Evolutionary conservation across 1,140 invertebrate species (phyloP).

Genomic region (Heliconius congener): DNA sequence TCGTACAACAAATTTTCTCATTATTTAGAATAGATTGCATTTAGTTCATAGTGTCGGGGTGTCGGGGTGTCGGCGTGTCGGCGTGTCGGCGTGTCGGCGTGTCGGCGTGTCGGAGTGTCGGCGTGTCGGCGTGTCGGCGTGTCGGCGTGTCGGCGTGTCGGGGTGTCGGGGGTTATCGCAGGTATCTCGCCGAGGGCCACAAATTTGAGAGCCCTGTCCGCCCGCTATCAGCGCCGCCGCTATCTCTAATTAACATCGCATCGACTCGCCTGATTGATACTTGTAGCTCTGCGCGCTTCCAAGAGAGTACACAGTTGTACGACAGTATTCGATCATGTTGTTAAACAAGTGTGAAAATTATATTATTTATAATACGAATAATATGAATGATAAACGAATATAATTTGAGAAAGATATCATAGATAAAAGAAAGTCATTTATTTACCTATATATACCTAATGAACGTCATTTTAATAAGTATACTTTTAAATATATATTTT

Average conservation of each 20-base stretch:
- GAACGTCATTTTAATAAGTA: too few species aligned
- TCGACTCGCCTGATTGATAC: constrained; percentile 34
- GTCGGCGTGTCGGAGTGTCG: too few species aligned
- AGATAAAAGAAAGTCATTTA: too few species aligned
- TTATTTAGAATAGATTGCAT: constrained; percentile 8
- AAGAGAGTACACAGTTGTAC: neutral
- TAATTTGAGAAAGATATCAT: too few species aligned
- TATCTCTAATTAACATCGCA: constrained; percentile 62
- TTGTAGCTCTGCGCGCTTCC: neutral
- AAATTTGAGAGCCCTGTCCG: constrained; percentile 55
- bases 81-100: too few species aligned
- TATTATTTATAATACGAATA: neutral
- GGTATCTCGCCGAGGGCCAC: constrained; percentile 49
- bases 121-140: neutral
- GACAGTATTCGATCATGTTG: neutral
- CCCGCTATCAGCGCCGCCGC: constrained; percentile 27
- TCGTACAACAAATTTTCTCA: neutral
- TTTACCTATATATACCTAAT: too few species aligned
- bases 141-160: neutral
- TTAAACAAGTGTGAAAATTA: neutral
- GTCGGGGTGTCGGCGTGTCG: neutral
- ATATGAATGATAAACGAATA: too few species aligned
- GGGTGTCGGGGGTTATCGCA: constrained; percentile 27
- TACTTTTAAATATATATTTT: too few species aligned
- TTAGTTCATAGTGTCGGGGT: neutral